These are phyloP conservation scores for Antitype chi DNA, from an alignment of 2,888 invertebrate genomes.

Conservation along the genomic window DNA sequence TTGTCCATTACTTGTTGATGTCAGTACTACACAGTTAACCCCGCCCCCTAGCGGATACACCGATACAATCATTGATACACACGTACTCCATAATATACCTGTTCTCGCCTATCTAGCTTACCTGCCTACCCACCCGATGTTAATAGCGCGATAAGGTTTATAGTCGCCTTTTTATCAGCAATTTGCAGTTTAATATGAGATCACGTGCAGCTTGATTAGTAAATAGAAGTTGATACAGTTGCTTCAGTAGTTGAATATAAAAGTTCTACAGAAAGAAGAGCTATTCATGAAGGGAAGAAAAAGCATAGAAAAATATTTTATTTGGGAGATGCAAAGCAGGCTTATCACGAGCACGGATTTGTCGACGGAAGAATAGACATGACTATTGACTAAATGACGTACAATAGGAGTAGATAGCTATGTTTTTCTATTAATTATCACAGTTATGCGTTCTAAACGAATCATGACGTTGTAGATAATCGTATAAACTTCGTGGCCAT, in stretches of 20 bases:
- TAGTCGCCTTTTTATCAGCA: conserved; percentile 54
- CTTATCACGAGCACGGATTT: too few species aligned
- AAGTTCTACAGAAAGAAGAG: background rate
- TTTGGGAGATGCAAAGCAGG: background rate
- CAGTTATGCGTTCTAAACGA: too few species aligned
- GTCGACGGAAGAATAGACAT: too few species aligned
- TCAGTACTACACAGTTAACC: conserved; percentile 45
- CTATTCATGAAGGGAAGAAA: background rate
- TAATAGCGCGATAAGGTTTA: conserved; percentile 56
- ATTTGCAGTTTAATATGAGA: conserved; percentile 46
- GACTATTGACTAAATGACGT: too few species aligned
- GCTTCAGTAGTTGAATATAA: background rate
- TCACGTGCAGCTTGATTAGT: conserved; percentile 21
- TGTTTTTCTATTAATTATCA: too few species aligned
- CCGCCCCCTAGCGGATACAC: conserved; percentile 53
- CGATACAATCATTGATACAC: conserved; percentile 58
- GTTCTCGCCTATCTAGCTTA: conserved; percentile 46
- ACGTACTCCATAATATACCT: conserved; percentile 49
- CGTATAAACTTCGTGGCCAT: too few species aligned
- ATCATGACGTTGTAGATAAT: too few species aligned
- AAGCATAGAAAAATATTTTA: background rate
- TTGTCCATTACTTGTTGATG: too few species aligned
- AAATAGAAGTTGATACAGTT: conserved; percentile 4
- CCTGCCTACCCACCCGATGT: conserved; percentile 53
- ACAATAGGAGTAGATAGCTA: too few species aligned